Evolutionary conservation across 2,797 vertebrate species (phyloP), one percentile per base, ranked within the genome.

Genomic region (Nannoperca obscura): DNA sequence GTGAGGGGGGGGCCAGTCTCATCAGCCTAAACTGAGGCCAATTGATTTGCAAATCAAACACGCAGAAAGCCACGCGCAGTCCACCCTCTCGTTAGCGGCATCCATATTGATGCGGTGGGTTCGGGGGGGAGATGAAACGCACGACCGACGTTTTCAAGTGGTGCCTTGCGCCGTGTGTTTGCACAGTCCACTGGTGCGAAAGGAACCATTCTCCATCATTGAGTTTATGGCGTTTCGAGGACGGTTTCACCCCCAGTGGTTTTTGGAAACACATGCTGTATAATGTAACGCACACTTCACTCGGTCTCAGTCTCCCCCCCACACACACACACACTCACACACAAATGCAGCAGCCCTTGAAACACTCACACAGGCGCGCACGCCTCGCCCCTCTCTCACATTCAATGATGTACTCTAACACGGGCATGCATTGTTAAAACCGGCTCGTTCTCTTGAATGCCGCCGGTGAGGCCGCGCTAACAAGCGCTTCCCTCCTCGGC

Each of bases 1-100:
- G 68, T 72, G 66, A 12, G 42, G 61, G 9, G 61, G 42, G 61
- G 9, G 61, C 49, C n/a, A 82, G 74, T 85, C 67, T 84, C 86
- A 77, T 88, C 74, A 42, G 66, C 80, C 76, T 60, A 71, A 89
- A 90, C 79, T 67, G 82, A 82, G 81, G 78, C 74, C 72, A 79
- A 90, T 91, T 90, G 86, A 93, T 90, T 89, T 88, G 72, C 80
- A 89, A 87, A 86, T 91, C 75, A 90, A 84, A 88, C 76, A 1
- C 30, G n/a, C 71, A 44, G 70, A 86, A 83, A 83, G 77, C 64
- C 36, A 15, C 1, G 17, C 54, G 38, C 38, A 8, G 64, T 46
- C 75, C 77, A 22, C 61, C 76, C 65, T 64, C 83, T 88, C 66
- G 59, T 88, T 78, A 77, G 44, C 30, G 38, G 67, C 67, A 53